These are phyloP conservation scores for Lindbergichthys nudifrons DNA, from an alignment of 2,797 vertebrate species.

Conservation along the genomic window DNA sequence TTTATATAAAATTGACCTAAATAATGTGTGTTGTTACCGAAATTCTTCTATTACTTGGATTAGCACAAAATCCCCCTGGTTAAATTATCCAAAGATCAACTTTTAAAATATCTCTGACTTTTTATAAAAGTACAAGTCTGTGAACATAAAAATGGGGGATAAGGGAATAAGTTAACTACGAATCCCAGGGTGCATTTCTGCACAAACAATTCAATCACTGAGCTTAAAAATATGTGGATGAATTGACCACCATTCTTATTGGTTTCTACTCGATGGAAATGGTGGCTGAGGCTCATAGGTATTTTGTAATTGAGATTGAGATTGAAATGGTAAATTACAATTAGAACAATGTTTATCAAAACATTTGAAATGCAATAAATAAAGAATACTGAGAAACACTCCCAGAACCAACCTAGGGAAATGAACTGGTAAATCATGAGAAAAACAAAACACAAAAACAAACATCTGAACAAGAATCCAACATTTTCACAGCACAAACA, in stretches of 20 bases:
- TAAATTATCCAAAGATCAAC: neutral
- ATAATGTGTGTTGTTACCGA: too few species aligned
- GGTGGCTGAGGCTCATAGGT: too few species aligned
- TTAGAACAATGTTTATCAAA: neutral
- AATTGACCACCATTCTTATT: neutral
- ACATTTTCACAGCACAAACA: neutral
- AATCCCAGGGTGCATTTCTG: neutral
- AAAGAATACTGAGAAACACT: neutral
- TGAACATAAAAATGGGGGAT: neutral
- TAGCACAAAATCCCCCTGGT: neutral
- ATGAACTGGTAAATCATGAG: too few species aligned
- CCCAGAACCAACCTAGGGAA: neutral
- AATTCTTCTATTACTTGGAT: too few species aligned
- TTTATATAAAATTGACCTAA: neutral
- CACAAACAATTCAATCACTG: neutral
- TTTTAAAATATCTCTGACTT: neutral
- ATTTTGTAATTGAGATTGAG: too few species aligned
- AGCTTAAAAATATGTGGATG: neutral
- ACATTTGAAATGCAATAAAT: neutral
- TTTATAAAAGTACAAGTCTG: neutral
- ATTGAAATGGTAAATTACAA: too few species aligned
- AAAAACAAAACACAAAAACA: too few species aligned
- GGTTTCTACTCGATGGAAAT: neutral
- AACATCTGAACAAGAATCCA: neutral
- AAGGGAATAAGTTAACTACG: neutral